phyloP scores from a whole-genome alignment of 2,888 invertebrate genomes.

The Euproctis similis region DNA sequence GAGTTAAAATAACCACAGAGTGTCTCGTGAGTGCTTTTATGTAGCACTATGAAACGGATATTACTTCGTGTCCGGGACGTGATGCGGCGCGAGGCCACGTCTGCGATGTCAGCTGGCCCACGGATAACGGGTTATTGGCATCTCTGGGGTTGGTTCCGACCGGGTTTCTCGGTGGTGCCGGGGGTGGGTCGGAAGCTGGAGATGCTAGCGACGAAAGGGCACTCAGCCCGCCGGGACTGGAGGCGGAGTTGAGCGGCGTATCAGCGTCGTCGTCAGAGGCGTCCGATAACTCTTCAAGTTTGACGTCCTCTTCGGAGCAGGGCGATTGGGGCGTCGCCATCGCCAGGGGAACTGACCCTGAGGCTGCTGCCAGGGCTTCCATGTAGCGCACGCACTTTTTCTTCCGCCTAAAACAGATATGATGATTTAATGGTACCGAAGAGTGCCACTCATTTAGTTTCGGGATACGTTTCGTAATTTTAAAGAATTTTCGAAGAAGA shows the following conservation, averaged over 20 bases:
- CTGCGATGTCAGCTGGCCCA: slow-evolving; percentile 90
- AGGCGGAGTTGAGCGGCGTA: slow-evolving; percentile 66
- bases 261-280: slow-evolving; percentile 73
- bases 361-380: slow-evolving; percentile 84
- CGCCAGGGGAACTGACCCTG: slow-evolving; percentile 83
- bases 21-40: slow-evolving; percentile 13
- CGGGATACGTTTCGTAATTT: slow-evolving; percentile 8
- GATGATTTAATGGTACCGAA: slow-evolving; percentile 3
- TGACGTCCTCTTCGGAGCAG: slow-evolving; percentile 84
- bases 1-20: slow-evolving; percentile 29
- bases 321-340: slow-evolving; percentile 87
- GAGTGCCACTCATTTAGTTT: slow-evolving; percentile 8
- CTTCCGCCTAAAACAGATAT: slow-evolving; percentile 84
- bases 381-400: slow-evolving; percentile 97
- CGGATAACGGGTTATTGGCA: slow-evolving; percentile 93
- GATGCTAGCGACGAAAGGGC: slow-evolving; percentile 80
- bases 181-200: slow-evolving; percentile 82
- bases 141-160: slow-evolving; percentile 94
- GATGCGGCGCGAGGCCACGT: slow-evolving; percentile 62
- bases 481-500: too few species aligned
- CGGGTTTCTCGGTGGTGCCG: slow-evolving; percentile 79
- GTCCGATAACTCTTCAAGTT: slow-evolving; percentile 82
- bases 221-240: slow-evolving; percentile 68
- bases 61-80: slow-evolving; percentile 60
- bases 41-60: slow-evolving; percentile 67